Evolutionary conservation across 2,888 invertebrate species (phyloP), one percentile per base, ranked within the genome.

Genomic region (Leptopilina syphax): DNA sequence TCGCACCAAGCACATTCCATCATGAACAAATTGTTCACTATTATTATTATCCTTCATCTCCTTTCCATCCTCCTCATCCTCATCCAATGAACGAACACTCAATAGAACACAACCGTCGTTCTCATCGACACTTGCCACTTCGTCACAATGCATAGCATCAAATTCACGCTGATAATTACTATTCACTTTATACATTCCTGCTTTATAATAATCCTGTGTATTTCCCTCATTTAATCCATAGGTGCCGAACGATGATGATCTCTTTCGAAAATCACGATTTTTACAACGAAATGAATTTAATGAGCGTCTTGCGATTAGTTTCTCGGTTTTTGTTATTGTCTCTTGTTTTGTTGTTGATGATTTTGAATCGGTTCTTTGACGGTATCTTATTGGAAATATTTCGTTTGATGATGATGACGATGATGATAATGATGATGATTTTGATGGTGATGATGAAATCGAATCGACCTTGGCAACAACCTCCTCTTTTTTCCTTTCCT

Each of bases 91-190:
- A 77, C 88, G 81, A 7, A 92, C 87, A 68, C 90, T 87, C 41
- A 91, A 83, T 18, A 91, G 86, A 34, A 91, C 87, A 86, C 92
- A 92, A 54, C 87, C 85, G 3, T 85, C 87, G 85, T 89, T 87
- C 79, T 90, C 89, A 79, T 86, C 86, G 80, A 86, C 84, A 76
- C 86, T 86, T 41, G 89, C 87, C 79, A 89, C 88, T 47, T 82
- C 85, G 65, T 83, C 83, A 67, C 83, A 85, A 82, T 84, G 86
- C 86, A 86, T 87, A 79, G 86, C 85, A 83, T 85, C 84, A 10
- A 73, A 82, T 47, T 85, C 85, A 60, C 77, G 68, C 9, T 9
- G 10, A 50, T 10, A 10, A 50, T 50, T 10, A 50, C 9, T 50
- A 50, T 50, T 50, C 9, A 10, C 10, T 10, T 50, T 50, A 50